Percentiles rank a stretch among this genome's conserved stretches.
Evolutionary conservation across 2,888 invertebrate genomes (phyloP).

Genomic region (Physocephala rufipes): DNA sequence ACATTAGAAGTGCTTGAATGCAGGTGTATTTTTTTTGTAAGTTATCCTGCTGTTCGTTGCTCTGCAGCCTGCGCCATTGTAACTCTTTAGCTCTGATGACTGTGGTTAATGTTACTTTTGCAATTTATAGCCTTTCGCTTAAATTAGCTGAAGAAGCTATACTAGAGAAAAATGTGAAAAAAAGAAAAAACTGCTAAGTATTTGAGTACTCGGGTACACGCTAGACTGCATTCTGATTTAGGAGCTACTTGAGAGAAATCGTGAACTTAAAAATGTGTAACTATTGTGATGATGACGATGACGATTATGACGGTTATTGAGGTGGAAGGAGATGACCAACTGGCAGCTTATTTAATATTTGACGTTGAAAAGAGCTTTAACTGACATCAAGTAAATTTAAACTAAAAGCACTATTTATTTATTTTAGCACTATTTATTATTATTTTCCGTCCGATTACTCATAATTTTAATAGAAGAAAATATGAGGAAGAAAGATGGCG

Average conservation of each 20-base stretch:
- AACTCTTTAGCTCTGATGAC: slow-evolving; percentile 17
- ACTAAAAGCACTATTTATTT: no score
- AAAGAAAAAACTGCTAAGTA: not conserved
- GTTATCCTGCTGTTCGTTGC: not conserved
- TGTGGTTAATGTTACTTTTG: slow-evolving; percentile 4
- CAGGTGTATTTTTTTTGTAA: slow-evolving; percentile 12
- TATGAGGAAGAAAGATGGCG: no score
- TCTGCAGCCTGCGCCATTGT: not conserved
- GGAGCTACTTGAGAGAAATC: not conserved
- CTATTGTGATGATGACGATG: no score
- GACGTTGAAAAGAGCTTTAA: no score
- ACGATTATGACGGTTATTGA: no score
- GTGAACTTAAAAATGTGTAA: not conserved
- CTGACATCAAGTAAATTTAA: no score
- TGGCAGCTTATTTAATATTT: no score
- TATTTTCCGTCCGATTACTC: no score
- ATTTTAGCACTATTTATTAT: no score
- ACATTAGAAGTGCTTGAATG: slow-evolving; percentile 23
- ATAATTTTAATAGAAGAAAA: no score
- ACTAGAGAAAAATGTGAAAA: not conserved
- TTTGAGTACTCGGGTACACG: not conserved
- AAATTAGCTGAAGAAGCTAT: slow-evolving; percentile 6
- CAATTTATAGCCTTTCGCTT: slow-evolving; percentile 21
- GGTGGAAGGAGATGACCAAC: no score
- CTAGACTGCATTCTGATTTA: not conserved